Conservation (phyloP, 1,140 invertebrate genomes). For the Schmidtea mediterranea region DNA sequence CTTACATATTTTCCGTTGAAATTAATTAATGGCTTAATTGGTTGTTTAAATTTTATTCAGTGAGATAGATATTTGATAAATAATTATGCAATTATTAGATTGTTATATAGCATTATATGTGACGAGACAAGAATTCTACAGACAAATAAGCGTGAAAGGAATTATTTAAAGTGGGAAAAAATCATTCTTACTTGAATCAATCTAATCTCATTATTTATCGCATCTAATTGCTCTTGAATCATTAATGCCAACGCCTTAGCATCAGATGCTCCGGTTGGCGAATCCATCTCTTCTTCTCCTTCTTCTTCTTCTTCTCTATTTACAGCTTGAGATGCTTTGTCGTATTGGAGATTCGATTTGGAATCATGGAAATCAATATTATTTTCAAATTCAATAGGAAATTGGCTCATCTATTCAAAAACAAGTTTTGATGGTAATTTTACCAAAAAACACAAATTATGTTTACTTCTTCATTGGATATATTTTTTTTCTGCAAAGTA, state of each 20-base stretch:
- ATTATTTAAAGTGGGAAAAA: too few relatives aligned
- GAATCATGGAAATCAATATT: slow-evolving; percentile 2
- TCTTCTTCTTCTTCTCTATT: slow-evolving; percentile 42
- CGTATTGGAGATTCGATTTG: neutral
- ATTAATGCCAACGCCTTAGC: slow-evolving; percentile 86
- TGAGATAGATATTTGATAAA: too few relatives aligned
- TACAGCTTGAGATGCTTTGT: slow-evolving; percentile 31
- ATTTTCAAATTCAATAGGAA: slow-evolving; percentile 15
- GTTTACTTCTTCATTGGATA: too few relatives aligned
- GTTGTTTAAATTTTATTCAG: too few relatives aligned
- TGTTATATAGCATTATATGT: too few relatives aligned
- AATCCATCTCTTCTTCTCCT: slow-evolving; percentile 41
- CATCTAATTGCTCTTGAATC: slow-evolving; percentile 93
- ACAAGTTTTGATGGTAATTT: too few relatives aligned
- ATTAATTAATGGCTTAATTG: too few relatives aligned
- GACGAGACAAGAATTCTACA: too few relatives aligned
- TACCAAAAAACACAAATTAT: too few relatives aligned
- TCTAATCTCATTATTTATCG: slow-evolving; percentile 93
- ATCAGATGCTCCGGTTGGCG: slow-evolving; percentile 44
- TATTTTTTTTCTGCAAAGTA: neutral
- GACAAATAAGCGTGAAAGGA: too few relatives aligned
- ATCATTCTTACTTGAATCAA: slow-evolving; percentile 7
- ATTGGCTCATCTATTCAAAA: slow-evolving; percentile 4
- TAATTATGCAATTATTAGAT: too few relatives aligned
- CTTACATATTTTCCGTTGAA: too few relatives aligned